A percentile compares a stretch with the other conserved stretches of the same genome.
Conservation (phyloP, 2,888 invertebrate genomes). For the Eugnorisma glareosa region DNA sequence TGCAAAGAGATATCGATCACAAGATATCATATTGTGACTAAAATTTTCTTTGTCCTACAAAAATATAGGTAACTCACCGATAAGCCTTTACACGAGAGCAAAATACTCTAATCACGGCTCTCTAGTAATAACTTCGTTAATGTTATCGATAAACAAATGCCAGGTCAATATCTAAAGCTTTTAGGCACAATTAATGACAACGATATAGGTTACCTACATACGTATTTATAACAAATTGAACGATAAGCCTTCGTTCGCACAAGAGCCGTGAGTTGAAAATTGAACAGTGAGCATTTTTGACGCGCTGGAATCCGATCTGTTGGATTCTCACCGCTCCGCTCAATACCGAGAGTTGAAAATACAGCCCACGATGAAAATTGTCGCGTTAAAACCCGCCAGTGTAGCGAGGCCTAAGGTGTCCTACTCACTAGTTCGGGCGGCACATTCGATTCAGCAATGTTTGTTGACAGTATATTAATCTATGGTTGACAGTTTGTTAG, state of each 20-base stretch:
- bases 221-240: constrained; percentile 1
- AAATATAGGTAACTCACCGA: background rate
- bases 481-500: background rate
- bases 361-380: background rate
- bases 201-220: constrained; percentile 10
- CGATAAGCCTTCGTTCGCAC: background rate
- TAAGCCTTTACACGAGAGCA: background rate
- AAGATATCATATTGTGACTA: background rate
- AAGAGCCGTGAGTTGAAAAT: background rate
- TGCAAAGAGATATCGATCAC: background rate
- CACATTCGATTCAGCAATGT: background rate
- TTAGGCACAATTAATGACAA: constrained; percentile 20
- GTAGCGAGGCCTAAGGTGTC: background rate
- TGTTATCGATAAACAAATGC: constrained; percentile 30
- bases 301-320: background rate
- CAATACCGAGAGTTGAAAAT: background rate
- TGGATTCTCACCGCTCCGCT: background rate
- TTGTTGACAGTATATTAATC: background rate
- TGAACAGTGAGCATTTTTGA: background rate
- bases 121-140: constrained; percentile 1
- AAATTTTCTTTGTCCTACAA: background rate
- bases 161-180: constrained; percentile 40
- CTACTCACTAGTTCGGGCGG: background rate
- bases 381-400: background rate
- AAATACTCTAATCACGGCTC: constrained; percentile 6